Evolutionary conservation across 2,797 vertebrate genomes (phyloP), one percentile per base, ranked within the genome.

Genomic region (Cirrhinus mrigala): DNA sequence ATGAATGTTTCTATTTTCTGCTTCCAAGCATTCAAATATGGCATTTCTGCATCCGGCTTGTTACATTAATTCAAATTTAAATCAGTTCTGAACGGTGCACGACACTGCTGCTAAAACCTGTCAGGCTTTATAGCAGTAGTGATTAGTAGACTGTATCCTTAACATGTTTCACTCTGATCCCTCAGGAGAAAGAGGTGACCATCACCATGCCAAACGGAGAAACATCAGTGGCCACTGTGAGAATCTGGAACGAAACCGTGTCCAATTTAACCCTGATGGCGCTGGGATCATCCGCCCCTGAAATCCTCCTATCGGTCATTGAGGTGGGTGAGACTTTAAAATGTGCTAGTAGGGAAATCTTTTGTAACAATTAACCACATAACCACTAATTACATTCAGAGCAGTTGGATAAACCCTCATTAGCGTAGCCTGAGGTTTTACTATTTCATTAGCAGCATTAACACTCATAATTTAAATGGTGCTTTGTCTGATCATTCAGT

Each of bases 181-280:
- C 11, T 24, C 92, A 99, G 94, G 98, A 98, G 92, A 99, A 97
- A 91, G 96, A 98, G 89, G 97, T 99, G 90, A 99, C 97, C 2
- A 95, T 99, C 90, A 99, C 97, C 81, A 95, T 97, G 64, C 95
- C 97, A 66, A 97, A 97, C 0, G 98, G 98, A 0, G 98, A 98
- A 90, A 98, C 96, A 1, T 96, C 95, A 1, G 94, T 98, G 16
- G 97, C 96, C 3, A 98, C 94, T 0, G 95, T 96, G 24, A 94
- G 95, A 29, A 89, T 96, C 88, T 99, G 98, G 98, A 99, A 99
- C 0, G 98, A 99, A 94, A 99, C 98, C 0, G 98, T 99, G 8
- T 99, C 98, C 91, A 99, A 99, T 93, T 95, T 99, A 50, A 99
- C 98, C 0, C 92, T 99, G 60, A 99, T 99, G 98, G 98, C 98